Evolutionary conservation across 2,797 vertebrate species (phyloP).

Genomic region (Eulemur mongoz): DNA sequence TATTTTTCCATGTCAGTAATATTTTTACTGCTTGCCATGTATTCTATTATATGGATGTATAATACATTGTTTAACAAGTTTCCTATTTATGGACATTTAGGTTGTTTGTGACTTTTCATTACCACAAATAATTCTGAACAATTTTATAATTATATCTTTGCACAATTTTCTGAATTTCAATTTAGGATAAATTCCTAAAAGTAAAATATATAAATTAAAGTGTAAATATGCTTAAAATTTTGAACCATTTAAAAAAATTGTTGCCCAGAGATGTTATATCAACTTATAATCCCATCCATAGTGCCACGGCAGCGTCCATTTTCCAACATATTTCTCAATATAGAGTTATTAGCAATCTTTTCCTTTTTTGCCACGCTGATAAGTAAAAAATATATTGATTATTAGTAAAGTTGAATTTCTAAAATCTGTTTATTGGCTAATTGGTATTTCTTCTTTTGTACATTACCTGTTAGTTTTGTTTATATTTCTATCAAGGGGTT

Average conservation of each 20-base stretch:
- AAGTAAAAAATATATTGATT: background rate
- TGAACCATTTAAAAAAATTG: background rate
- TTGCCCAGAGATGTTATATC: background rate
- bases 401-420: background rate
- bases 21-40: background rate
- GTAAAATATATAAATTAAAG: background rate
- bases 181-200: background rate
- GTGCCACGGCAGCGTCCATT: background rate
- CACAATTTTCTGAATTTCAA: background rate
- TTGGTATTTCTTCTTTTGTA: background rate
- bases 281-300: background rate
- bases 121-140: background rate
- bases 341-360: background rate
- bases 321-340: background rate
- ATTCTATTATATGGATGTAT: background rate
- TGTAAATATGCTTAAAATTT: background rate
- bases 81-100: background rate
- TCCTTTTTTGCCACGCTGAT: background rate
- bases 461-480: background rate
- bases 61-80: background rate
- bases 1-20: background rate
- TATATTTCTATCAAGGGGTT: background rate
- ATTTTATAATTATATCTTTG: background rate
- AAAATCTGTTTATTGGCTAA: background rate
- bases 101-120: background rate